Evolutionary conservation across 2,113 vertebrate species (phyloP).

Genomic region (Elephas maximus): DNA sequence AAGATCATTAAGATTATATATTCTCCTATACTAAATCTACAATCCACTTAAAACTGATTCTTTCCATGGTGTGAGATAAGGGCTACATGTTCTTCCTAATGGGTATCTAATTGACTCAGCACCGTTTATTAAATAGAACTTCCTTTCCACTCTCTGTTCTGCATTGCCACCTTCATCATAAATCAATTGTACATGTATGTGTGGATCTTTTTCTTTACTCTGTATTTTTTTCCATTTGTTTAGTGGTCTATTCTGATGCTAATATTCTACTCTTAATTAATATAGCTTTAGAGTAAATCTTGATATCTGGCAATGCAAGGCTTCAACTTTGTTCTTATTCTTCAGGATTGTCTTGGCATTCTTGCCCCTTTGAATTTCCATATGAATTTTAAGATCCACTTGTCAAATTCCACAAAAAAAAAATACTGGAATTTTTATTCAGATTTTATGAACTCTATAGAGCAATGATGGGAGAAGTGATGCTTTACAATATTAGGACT

Average conservation of each 20-base stretch:
- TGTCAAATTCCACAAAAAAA: neutral
- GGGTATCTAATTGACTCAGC: neutral
- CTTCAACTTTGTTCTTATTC: neutral
- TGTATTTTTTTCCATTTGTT: neutral
- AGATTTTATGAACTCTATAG: neutral
- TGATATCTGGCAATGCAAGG: neutral
- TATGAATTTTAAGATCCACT: neutral
- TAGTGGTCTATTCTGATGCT: neutral
- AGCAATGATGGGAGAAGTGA: neutral
- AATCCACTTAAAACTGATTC: neutral
- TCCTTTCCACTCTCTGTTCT: neutral
- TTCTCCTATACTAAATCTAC: neutral
- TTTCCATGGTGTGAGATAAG: too few relatives aligned
- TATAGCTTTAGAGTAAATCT: neutral
- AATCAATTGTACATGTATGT: neutral
- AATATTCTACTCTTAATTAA: neutral
- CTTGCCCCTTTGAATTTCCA: neutral
- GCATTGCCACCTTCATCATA: neutral
- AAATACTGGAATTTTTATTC: neutral
- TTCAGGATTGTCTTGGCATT: neutral
- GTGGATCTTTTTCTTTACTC: neutral
- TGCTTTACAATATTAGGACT: neutral
- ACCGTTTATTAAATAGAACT: neutral
- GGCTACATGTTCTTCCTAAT: neutral
- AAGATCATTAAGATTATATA: neutral